Conservation (phyloP, 2,888 invertebrate species). For the Griposia aprilina region DNA sequence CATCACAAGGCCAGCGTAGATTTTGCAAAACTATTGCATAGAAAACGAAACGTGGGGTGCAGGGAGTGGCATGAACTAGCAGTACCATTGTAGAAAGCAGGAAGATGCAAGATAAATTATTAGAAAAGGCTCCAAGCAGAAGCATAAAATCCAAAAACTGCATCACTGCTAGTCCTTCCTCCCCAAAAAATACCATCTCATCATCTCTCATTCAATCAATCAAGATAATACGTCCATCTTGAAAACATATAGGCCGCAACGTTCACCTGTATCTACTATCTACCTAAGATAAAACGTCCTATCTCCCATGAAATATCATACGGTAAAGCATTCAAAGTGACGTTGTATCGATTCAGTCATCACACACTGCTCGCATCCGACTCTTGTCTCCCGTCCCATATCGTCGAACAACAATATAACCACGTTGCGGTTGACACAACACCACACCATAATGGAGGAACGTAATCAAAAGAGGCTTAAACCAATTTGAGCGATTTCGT, state of each 20-base stretch:
- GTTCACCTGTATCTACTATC: neutral
- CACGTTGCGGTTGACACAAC: constrained; percentile 64
- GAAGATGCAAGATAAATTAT: neutral
- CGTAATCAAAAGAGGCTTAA: constrained; percentile 67
- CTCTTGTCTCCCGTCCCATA: constrained; percentile 66
- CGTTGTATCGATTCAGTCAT: constrained; percentile 75
- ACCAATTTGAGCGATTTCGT: constrained; percentile 59
- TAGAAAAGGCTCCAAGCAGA: neutral
- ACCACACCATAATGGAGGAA: constrained; percentile 64
- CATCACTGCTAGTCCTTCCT: neutral
- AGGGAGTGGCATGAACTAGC: neutral
- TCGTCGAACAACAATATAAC: constrained; percentile 65
- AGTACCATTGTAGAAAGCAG: neutral
- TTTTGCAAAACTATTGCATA: neutral
- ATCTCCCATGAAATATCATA: constrained; percentile 61
- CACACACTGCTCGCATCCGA: constrained; percentile 71
- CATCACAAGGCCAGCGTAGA: neutral
- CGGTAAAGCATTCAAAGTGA: constrained; percentile 60
- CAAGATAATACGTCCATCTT: neutral
- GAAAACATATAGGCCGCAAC: constrained; percentile 2
- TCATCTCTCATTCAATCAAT: neutral
- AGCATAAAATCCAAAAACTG: neutral
- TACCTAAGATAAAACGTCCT: constrained; percentile 32
- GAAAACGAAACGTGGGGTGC: neutral
- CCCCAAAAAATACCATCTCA: neutral